Base-by-base conservation (phyloP, 2,797 vertebrate genomes). In the Paguma larvata region DNA sequence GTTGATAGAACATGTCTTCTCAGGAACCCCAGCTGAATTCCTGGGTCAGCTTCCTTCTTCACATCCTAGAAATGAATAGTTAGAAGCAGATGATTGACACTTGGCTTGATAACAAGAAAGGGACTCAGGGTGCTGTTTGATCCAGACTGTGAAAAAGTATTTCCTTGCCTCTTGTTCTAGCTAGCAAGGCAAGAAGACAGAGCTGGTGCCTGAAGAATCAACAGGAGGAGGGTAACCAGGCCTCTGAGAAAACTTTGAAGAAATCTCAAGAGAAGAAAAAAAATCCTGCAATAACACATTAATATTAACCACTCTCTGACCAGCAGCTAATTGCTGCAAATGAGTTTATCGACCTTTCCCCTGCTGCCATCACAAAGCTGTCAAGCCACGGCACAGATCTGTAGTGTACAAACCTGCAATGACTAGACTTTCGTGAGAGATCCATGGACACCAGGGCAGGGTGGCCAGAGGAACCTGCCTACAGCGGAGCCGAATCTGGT, bases 291-390 rank as follows among this genome's bases (percentile, higher is more conserved):
- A 85, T 32, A 97, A 51, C 63, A 86, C 38, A 63, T 95, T 93
- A 77, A 80, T 90, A 94, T 96, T 85, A 97, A 96, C 67, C 85
- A 38, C 13, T 79, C 48, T 96, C 53, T 97, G 65, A 96, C 95
- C 93, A 95, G 73, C 34, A 56, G 79, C 78, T 98, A 97, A 96
- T 91, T 97, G 38, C 73, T 84, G 27, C 94, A 96, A 89, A 96
- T 88, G 89, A 97, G 77, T 84, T 83, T 90, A 68, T 67, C 0
- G 2, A 63, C 67, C 67, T 97, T 97, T 95, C 38, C 68, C 30
- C 62, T 65, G 34, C 25, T 94, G 44, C 9, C 63, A 32, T 91
- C 19, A 89, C 53, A 79, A 86, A 83, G 9, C 30, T 90, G 46
- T 79, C 53, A 70, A 53, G 48, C 23, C 27, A 53, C 1, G 30